Evolutionary conservation across 2,888 invertebrate species (phyloP).

Genomic region (Micropterix aruncella): DNA sequence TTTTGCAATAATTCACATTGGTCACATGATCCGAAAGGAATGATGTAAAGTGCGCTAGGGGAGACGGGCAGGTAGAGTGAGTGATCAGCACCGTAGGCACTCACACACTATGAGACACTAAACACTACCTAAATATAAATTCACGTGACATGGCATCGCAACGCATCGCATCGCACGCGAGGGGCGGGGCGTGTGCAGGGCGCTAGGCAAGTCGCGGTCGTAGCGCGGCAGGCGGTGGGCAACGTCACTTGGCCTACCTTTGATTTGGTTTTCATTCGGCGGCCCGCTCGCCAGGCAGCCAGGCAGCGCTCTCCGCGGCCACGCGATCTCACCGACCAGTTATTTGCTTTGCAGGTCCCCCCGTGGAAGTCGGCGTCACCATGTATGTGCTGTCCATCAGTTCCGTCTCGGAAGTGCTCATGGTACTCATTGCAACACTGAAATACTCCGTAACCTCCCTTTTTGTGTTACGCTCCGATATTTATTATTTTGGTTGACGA

Average conservation of each 20-base stretch:
- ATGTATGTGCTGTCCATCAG: constrained; percentile 98
- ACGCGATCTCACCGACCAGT: neutral
- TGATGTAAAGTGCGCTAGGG: no score
- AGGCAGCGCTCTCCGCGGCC: neutral
- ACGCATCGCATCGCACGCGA: no score
- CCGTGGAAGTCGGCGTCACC: constrained; percentile 95
- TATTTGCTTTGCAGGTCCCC: constrained; percentile 68
- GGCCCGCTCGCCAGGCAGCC: constrained; percentile 13
- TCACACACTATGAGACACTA: no score
- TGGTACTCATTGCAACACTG: constrained; percentile 53
- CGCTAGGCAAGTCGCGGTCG: neutral
- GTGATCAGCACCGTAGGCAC: no score
- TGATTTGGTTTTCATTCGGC: constrained; percentile 32
- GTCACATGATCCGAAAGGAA: no score
- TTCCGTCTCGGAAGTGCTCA: constrained; percentile 96
- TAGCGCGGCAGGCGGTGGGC: constrained; percentile 7
- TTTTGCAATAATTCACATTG: no score
- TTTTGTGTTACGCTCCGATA: neutral
- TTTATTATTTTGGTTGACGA: no score
- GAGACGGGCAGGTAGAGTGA: no score
- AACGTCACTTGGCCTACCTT: constrained; percentile 18
- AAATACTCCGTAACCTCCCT: neutral
- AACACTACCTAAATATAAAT: neutral
- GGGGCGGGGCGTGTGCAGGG: neutral
- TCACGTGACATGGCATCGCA: no score